phyloP scores from a whole-genome alignment of 2,113 vertebrate species.

The Boulengeromyrus knoepffleri region DNA sequence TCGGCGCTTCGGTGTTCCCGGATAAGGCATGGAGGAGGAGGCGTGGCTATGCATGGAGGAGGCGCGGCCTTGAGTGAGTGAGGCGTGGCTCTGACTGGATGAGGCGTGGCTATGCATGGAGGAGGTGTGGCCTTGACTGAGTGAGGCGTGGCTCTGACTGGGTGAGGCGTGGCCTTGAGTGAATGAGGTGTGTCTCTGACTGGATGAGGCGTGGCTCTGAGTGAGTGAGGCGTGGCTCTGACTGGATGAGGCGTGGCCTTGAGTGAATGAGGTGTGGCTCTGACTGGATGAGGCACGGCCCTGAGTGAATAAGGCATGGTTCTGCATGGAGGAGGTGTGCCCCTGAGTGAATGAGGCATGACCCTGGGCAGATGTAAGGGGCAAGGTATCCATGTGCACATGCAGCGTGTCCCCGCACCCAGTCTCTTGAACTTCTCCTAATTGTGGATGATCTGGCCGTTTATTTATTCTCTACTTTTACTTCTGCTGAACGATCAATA shows the following conservation, averaged over 20 bases:
- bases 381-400: neutral
- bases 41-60: neutral
- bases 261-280: accelerated
- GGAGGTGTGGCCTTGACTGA: neutral
- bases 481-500: neutral
- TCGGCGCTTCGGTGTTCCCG: neutral
- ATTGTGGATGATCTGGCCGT: neutral
- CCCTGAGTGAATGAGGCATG: too few species aligned
- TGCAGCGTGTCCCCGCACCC: neutral
- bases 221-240: too few species aligned
- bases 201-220: too few species aligned
- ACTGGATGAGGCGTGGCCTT: neutral
- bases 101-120: neutral
- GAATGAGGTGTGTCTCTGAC: too few species aligned
- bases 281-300: neutral
- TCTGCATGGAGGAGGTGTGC: too few species aligned
- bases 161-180: too few species aligned
- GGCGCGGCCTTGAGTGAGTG: neutral
- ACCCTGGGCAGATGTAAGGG: neutral
- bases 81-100: neutral
- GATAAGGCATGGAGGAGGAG: neutral
- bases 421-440: neutral
- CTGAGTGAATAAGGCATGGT: too few species aligned
- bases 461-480: neutral
- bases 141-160: neutral